Base-by-base conservation (phyloP, 2,797 vertebrate species). In the Gobio occitaniae region DNA sequence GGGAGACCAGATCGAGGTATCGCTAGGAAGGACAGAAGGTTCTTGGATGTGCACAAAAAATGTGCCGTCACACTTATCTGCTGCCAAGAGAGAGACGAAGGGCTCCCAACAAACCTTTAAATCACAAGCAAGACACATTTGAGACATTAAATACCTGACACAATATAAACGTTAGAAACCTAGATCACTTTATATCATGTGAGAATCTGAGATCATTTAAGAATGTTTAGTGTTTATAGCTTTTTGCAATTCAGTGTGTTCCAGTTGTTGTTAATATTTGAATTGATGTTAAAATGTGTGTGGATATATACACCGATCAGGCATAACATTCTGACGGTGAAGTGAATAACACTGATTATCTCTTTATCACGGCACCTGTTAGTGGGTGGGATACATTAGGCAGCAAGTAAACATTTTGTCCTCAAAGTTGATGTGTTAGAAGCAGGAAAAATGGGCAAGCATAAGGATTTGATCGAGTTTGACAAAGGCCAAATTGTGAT, bases 41-140 rank as follows among this genome's bases (percentile, higher is more conserved):
- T 98, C 97, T 97, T 98, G 97, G 71, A 97, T 95, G 85, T 97
- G 95, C 61, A 48, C 44, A 59, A 80, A 87, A 87, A 83, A 86
- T 19, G 38, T 84, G 74, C 68, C 59, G 56, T 86, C 69, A 88
- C 85, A 88, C 84, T 86, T 70, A 68, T 47, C 44, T 74, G 29
- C 19, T 84, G 82, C 85, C 85, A 86, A 84, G 84, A 74, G 78
- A 86, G 78, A 86, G 50, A 61, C 17, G 74, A 52, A 84, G 59
- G 84, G 54, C 72, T 78, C 77, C 66, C 78, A 84, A 59, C 32
- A 82, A 71, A 36, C 38, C 44, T 86, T 75, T 72, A 80, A 52
- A 86, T 78, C 48, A 8, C 82, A 88, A 71, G 70, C 69, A 41
- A 77, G 65, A 41, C 15, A 50, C 21, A 74, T 83, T 77, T 16